Conservation (phyloP, 2,797 vertebrate species). For the Gila robusta region DNA sequence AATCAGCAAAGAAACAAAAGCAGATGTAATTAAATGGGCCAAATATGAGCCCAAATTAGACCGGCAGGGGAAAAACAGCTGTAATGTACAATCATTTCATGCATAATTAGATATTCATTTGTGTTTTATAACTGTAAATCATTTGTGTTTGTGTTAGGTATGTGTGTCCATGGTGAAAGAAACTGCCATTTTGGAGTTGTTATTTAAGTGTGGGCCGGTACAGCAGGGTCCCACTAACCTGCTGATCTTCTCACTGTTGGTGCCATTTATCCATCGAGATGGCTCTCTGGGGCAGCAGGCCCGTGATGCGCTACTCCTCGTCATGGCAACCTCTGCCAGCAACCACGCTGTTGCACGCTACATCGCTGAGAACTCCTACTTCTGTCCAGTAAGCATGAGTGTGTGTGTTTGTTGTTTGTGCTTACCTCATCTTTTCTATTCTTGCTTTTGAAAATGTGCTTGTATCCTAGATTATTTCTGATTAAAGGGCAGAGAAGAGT, state of each 20-base stretch:
- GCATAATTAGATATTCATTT: background rate
- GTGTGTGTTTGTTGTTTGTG: background rate
- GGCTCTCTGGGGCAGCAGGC: constrained; percentile 93
- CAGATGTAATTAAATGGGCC: background rate
- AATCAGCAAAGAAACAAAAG: background rate
- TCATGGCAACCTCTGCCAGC: constrained; percentile 93
- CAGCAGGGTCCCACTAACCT: constrained; percentile 88
- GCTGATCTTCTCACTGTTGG: constrained; percentile 94
- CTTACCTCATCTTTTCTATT: background rate
- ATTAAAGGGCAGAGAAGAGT: background rate
- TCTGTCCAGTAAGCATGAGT: constrained; percentile 88
- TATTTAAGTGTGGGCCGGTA: constrained; percentile 84
- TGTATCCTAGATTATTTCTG: background rate
- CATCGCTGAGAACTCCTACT: constrained; percentile 95
- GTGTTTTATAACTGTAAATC: background rate
- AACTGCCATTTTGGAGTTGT: constrained; percentile 89
- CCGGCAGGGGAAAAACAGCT: background rate
- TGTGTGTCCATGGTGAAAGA: constrained; percentile 91
- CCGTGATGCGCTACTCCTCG: constrained; percentile 91
- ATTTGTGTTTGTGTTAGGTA: constrained; percentile 69
- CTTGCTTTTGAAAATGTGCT: background rate
- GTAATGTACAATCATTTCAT: background rate
- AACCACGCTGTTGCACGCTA: constrained; percentile 86
- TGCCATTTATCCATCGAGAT: constrained; percentile 96
- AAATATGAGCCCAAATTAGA: background rate